These are phyloP conservation scores for Montipora efflorescens DNA, from an alignment of 64 coral and sea anemone genomes.

Conservation along the genomic window DNA sequence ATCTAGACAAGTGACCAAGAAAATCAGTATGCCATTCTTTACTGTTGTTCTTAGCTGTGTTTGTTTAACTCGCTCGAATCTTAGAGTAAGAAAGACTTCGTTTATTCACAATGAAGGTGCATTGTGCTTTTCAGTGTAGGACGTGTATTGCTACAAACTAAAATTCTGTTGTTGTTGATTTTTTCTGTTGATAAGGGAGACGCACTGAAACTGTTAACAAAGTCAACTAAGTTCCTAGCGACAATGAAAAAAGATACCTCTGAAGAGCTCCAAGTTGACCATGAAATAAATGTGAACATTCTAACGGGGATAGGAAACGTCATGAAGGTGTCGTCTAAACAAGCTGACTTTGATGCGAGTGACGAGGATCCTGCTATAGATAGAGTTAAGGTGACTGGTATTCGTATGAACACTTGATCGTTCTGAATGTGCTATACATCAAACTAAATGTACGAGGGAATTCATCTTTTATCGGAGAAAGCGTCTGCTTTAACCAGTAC, in stretches of 20 bases:
- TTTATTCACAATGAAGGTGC: too few relatives aligned
- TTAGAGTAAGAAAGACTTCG: too few relatives aligned
- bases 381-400: not conserved
- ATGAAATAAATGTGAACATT: conserved; percentile 13
- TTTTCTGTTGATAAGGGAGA: not conserved
- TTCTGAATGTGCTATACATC: too few relatives aligned
- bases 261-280: not conserved
- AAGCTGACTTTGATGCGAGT: not conserved
- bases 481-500: too few relatives aligned
- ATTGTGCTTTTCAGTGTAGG: too few relatives aligned
- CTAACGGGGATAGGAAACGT: conserved; percentile 25
- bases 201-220: conserved; percentile 4
- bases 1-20: too few relatives aligned
- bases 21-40: too few relatives aligned
- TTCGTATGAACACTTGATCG: not conserved
- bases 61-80: too few relatives aligned
- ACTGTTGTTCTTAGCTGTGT: too few relatives aligned
- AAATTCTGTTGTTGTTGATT: not conserved
- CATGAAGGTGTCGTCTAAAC: conserved; percentile 6
- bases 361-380: not conserved
- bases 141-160: too few relatives aligned
- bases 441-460: too few relatives aligned
- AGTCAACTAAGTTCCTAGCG: conserved; percentile 23
- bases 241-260: not conserved
- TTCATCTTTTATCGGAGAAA: too few relatives aligned